Conservation (phyloP, 30 jellyfish, hydroid and myxozoan genomes). For the Aurelia coerulea region DNA sequence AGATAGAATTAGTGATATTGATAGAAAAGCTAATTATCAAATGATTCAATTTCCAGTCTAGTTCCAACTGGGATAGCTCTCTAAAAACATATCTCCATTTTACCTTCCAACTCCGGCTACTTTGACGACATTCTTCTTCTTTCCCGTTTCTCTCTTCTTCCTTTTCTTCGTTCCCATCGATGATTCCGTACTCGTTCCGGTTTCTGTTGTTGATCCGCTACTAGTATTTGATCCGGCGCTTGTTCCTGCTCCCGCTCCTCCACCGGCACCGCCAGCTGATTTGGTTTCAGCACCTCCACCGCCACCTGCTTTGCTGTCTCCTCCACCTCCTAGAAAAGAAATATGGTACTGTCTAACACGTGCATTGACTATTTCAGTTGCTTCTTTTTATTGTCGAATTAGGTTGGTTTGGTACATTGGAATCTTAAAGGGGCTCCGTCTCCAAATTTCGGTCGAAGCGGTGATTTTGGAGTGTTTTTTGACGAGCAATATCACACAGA, state of each 20-base stretch:
- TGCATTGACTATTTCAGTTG: too few relatives aligned
- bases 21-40: too few relatives aligned
- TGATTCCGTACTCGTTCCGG: slow-evolving; percentile 86
- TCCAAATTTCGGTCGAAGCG: too few relatives aligned
- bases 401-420: too few relatives aligned
- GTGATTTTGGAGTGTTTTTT: too few relatives aligned
- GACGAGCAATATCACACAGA: too few relatives aligned
- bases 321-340: slow-evolving; percentile 19
- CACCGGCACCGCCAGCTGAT: slow-evolving; percentile 33
- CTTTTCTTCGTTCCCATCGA: slow-evolving; percentile 83
- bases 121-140: slow-evolving; percentile 42
- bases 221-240: slow-evolving; percentile 77
- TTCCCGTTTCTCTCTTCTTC: slow-evolving; percentile 52
- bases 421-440: too few relatives aligned
- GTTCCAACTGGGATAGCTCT: too few relatives aligned
- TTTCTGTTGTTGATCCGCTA: slow-evolving; percentile 88
- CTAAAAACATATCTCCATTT: not conserved
- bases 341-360: too few relatives aligned
- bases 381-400: too few relatives aligned
- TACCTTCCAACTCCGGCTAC: slow-evolving; percentile 70
- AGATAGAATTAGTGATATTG: too few relatives aligned
- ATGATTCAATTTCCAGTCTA: too few relatives aligned
- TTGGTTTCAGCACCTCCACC: slow-evolving; percentile 6
- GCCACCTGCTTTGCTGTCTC: slow-evolving; percentile 56
- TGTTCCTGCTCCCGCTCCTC: slow-evolving; percentile 80